These are phyloP conservation scores for Polyodon spathula DNA, from an alignment of 2,113 vertebrate species.

Conservation along the genomic window DNA sequence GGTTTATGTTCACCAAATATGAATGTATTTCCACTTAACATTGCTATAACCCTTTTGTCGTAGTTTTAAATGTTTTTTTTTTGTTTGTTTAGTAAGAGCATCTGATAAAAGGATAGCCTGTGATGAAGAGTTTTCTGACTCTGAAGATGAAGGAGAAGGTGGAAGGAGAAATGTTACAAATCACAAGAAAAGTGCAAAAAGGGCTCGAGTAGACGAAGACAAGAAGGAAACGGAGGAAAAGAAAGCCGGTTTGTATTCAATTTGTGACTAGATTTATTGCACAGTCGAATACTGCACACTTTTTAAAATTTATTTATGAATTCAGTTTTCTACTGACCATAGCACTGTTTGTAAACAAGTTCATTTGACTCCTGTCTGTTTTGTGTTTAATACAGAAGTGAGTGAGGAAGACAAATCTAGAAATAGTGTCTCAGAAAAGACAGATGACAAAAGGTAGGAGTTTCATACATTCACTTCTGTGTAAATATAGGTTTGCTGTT, in stretches of 20 bases:
- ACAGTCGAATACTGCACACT: no score
- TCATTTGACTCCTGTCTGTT: not conserved
- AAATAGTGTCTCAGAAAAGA: constrained; percentile 71
- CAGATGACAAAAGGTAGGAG: constrained; percentile 74
- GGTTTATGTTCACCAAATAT: not conserved
- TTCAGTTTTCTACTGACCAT: no score
- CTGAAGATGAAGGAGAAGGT: constrained; percentile 86
- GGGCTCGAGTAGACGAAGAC: constrained; percentile 78
- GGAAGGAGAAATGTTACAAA: constrained; percentile 76
- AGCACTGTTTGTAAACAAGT: no score
- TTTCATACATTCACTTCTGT: not conserved
- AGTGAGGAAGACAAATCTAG: constrained; percentile 85
- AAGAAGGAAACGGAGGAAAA: constrained; percentile 81
- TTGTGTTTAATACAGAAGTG: constrained; percentile 55
- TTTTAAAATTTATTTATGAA: no score
- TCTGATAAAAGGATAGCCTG: constrained; percentile 89
- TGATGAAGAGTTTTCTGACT: constrained; percentile 89
- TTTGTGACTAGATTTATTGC: not conserved
- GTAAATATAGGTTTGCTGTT: not conserved
- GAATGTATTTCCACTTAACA: not conserved
- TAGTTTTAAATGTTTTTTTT: constrained; percentile 9
- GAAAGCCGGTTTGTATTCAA: constrained; percentile 60
- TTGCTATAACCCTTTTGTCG: not conserved
- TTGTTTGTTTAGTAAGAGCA: constrained; percentile 64
- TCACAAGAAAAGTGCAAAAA: constrained; percentile 81